Conservation (phyloP, 2,113 vertebrate genomes). For the Ancistrus triradiatus region DNA sequence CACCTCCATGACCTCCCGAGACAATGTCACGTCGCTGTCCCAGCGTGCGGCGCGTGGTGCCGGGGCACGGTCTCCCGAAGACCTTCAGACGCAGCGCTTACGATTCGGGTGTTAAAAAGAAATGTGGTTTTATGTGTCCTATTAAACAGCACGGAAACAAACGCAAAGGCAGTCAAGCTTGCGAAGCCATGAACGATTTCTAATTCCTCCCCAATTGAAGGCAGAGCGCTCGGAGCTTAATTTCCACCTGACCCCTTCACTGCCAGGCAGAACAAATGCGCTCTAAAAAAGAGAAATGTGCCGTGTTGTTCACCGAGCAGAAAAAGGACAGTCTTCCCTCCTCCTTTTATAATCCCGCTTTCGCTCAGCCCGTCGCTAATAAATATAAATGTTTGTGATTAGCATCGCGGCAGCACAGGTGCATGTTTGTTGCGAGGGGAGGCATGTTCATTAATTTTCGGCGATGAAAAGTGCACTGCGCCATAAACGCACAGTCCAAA, state of each 20-base stretch:
- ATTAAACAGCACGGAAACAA: conserved; percentile 23
- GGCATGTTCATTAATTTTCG: conserved; percentile 99
- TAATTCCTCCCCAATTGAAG: conserved; percentile 44
- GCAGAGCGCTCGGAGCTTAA: conserved; percentile 42
- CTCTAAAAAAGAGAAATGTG: conserved; percentile 37
- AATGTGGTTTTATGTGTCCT: conserved; percentile 27
- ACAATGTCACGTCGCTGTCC: conserved; percentile 39
- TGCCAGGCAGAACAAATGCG: conserved; percentile 45
- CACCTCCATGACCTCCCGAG: conserved; percentile 47
- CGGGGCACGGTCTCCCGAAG: conserved; percentile 16
- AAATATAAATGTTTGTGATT: conserved; percentile 99
- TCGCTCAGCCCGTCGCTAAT: conserved; percentile 93
- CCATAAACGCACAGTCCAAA: conserved; percentile 98
- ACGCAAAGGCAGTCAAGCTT: conserved; percentile 27
- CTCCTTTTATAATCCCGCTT: conserved; percentile 72
- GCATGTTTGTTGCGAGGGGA: conserved; percentile 99
- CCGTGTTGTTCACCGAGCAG: conserved; percentile 41
- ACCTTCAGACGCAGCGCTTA: conserved; percentile 32
- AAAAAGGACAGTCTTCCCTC: conserved; percentile 45
- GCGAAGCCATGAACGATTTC: conserved; percentile 40
- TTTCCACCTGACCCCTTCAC: conserved; percentile 45
- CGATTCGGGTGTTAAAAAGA: conserved; percentile 23
- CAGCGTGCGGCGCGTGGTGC: conserved; percentile 1
- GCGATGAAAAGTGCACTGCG: conserved; percentile 98
- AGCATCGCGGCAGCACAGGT: conserved; percentile 99